Evolutionary conservation across 2,113 vertebrate genomes (phyloP).

Genomic region (Oceanites oceanicus): DNA sequence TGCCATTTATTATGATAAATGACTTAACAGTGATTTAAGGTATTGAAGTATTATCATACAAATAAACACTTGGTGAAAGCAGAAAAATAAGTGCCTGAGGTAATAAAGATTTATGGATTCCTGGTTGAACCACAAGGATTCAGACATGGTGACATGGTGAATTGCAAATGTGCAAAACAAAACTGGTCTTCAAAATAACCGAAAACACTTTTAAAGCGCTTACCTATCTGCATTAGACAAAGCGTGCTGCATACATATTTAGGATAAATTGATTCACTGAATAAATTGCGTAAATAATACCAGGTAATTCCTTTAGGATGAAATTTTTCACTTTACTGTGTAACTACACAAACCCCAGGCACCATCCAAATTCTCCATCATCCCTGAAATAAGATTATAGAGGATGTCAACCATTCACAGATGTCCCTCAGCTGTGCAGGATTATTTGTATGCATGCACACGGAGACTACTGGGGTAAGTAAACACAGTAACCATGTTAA

Average conservation of each 20-base stretch:
- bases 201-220: not conserved
- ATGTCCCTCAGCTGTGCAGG: not conserved
- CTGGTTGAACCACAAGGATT: not conserved
- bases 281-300: not conserved
- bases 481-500: not conserved
- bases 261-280: not conserved
- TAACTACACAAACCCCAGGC: not conserved
- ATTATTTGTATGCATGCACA: not conserved
- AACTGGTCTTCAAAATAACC: not conserved
- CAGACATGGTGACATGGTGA: not conserved
- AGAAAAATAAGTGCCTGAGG: not conserved
- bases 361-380: not conserved
- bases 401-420: not conserved
- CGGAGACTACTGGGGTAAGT: not conserved
- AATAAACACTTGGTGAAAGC: constrained; percentile 50
- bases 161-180: not conserved
- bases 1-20: constrained; percentile 22
- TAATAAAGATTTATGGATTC: constrained; percentile 31
- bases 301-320: not conserved
- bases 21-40: not conserved
- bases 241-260: not conserved
- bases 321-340: not conserved
- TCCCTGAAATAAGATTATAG: not conserved
- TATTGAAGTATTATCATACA: constrained; percentile 17
- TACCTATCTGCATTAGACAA: not conserved